Conservation (phyloP, 1,140 invertebrate genomes). For the Riptortus pedestris region DNA sequence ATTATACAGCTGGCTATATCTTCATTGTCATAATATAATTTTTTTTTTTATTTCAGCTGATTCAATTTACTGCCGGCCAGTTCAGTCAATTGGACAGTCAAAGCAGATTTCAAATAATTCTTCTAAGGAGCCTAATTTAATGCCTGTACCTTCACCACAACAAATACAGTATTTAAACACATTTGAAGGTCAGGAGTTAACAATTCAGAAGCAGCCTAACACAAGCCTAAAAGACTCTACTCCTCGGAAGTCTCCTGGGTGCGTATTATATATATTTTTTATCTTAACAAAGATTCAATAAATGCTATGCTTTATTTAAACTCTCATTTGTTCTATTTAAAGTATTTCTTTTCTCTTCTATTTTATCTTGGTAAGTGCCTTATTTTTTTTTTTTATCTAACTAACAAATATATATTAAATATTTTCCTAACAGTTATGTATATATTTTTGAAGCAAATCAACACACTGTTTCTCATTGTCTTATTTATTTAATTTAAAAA, state of each 20-base stretch:
- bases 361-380: too few relatives aligned
- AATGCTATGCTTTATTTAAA: too few relatives aligned
- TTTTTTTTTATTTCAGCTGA: slow-evolving; percentile 44
- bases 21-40: too few relatives aligned
- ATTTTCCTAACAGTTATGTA: too few relatives aligned
- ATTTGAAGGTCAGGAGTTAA: slow-evolving; percentile 91
- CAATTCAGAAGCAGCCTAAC: slow-evolving; percentile 93
- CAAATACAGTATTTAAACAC: slow-evolving; percentile 91
- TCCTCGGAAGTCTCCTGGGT: slow-evolving; percentile 49
- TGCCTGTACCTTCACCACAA: slow-evolving; percentile 91
- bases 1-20: too few relatives aligned
- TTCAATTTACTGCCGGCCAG: slow-evolving; percentile 66
- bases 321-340: too few relatives aligned
- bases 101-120: slow-evolving; percentile 47
- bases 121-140: slow-evolving; percentile 74
- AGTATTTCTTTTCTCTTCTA: too few relatives aligned
- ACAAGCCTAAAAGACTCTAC: slow-evolving; percentile 67
- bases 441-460: too few relatives aligned
- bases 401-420: too few relatives aligned
- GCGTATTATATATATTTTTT: slow-evolving; percentile 35
- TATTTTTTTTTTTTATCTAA: too few relatives aligned
- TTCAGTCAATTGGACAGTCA: slow-evolving; percentile 66
- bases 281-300: background rate
- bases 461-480: too few relatives aligned
- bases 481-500: too few relatives aligned